Conservation (phyloP, 92 coral and sea anemone genomes). For the Epizoanthus scotinus region DNA sequence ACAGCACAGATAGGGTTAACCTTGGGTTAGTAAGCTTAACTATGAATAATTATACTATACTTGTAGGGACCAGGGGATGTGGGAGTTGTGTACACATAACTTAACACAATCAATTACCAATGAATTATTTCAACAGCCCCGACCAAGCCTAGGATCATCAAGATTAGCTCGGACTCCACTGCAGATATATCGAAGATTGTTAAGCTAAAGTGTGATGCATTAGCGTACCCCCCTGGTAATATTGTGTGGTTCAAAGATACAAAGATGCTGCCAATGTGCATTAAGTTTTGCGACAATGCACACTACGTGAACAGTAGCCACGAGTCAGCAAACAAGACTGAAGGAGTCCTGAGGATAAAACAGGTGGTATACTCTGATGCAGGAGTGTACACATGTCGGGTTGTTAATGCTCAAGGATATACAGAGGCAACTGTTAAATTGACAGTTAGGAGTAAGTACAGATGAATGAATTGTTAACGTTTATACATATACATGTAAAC, state of each 20-base stretch:
- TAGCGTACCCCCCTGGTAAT: conserved; percentile 20
- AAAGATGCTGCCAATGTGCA: not conserved
- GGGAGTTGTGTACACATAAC: too few species aligned
- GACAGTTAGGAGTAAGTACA: conserved; percentile 14
- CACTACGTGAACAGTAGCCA: not conserved
- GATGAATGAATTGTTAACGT: too few species aligned
- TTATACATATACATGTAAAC: too few species aligned
- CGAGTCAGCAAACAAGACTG: conserved; percentile 5
- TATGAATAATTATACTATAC: too few species aligned
- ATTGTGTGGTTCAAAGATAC: conserved; percentile 31
- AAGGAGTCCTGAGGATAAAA: conserved; percentile 5
- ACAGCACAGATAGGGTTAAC: too few species aligned
- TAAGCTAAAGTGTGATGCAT: not conserved
- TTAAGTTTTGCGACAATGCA: not conserved
- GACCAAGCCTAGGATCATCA: not conserved
- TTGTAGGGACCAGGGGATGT: too few species aligned
- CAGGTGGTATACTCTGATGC: not conserved
- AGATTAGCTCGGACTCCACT: conserved; percentile 8
- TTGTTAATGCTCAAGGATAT: not conserved
- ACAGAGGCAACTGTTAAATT: conserved; percentile 12
- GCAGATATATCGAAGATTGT: not conserved
- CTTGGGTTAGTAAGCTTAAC: too few species aligned
- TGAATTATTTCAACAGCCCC: conserved; percentile 17
- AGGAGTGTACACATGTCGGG: conserved; percentile 19
- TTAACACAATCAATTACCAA: too few species aligned